phyloP scores from a whole-genome alignment of 2,113 vertebrate species.

The Nannospalax galili region DNA sequence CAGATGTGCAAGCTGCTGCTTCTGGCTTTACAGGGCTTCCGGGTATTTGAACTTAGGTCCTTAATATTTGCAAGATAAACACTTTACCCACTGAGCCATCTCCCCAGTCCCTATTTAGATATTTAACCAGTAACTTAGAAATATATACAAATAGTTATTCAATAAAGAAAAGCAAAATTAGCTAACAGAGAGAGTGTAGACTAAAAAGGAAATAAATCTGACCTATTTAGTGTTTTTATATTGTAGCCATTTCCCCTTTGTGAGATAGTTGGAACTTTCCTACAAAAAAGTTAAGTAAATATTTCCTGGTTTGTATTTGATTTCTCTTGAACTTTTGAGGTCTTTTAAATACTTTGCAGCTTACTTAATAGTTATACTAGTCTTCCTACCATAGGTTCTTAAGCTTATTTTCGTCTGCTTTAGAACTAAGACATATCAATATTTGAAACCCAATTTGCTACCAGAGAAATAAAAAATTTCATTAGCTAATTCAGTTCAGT shows the following conservation, averaged over 20 bases:
- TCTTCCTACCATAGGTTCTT: neutral
- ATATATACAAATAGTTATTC: neutral
- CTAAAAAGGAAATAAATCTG: neutral
- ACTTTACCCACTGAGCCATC: too few species aligned
- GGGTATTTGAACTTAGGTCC: too few species aligned
- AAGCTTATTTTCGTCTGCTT: conserved; percentile 3
- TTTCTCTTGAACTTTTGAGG: conserved; percentile 12
- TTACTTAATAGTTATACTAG: neutral
- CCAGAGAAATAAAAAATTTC: conserved; percentile 5
- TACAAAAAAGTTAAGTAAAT: neutral
- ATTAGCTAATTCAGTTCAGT: neutral
- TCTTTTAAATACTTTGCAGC: conserved; percentile 1
- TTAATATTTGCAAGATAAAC: too few species aligned
- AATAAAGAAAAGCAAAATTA: neutral
- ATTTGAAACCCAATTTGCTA: neutral
- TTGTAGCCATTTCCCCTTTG: neutral
- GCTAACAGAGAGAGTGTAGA: neutral
- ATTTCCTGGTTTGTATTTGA: neutral
- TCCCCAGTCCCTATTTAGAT: neutral
- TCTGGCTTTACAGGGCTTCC: too few species aligned
- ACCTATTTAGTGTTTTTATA: neutral
- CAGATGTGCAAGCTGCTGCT: too few species aligned
- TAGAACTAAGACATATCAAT: neutral
- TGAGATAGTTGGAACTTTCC: neutral
- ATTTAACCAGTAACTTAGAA: neutral